Base-by-base conservation (phyloP, 2,888 invertebrate genomes). In the Acronicta alni region DNA sequence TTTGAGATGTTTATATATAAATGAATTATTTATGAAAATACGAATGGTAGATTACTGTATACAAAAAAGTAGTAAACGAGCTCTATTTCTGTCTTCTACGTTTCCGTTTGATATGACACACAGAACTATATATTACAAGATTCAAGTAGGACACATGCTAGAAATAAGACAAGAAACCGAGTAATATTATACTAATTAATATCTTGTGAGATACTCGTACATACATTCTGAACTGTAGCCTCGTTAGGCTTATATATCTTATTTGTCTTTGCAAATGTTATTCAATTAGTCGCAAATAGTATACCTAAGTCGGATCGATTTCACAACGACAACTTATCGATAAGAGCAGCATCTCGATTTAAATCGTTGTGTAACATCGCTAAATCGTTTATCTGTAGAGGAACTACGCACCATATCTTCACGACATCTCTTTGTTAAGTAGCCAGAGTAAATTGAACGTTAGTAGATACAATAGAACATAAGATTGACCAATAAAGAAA, bases 321-420 rank as follows among this genome's bases (percentile, higher is more conserved):
- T 64, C 64, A 58, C 44, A 58, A 64, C 48, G 18, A 64, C 48
- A 16, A 48, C 6, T 39, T 43, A 55, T 46, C 64, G 64, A 72
- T 72, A 67, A 56, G 52, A 54, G 59, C 18, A 42, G 48, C 64
- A 60, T 68, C 71, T 67, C 52, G 72, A 56, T 72, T 52, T 39
- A 45, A 67, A 14, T 57, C 53, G 44, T 67, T 68, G 49, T 47
- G 63, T 60, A 58, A 67, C 57, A 52, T 54, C 54, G 42, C 12
- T 53, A 30, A 68, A 49, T 60, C 47, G 59, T 42, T 51, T 56
- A 63, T 64, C 59, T 64, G 37, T 55, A 45, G 9, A 57, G 59
- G 52, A 71, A 72, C 64, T 53, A 58, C 65, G 57, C 56, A 61
- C 46, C 42, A 18, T 57, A 45, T 56, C 17, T 38, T 70, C 60